A percentile compares a stretch with the other conserved stretches of the same genome.
Evolutionary conservation across 2,113 vertebrate species (phyloP).

Genomic region (Buteo buteo): DNA sequence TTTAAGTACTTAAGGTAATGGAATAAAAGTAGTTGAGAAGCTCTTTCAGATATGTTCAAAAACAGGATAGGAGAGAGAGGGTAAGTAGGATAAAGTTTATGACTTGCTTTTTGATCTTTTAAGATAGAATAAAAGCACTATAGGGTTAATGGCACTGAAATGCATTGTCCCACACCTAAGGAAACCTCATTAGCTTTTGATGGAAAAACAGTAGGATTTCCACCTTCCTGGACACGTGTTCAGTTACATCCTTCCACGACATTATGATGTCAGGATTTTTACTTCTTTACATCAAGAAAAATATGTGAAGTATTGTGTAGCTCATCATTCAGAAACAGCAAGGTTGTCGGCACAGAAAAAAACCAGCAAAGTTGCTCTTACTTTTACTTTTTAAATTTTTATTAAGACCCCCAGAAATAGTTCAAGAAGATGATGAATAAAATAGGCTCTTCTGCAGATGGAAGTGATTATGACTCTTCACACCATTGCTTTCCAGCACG

Average conservation of each 20-base stretch:
- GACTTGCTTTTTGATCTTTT: background rate
- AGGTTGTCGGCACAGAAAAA: background rate
- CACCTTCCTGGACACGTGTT: background rate
- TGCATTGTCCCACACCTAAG: background rate
- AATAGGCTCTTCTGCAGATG: background rate
- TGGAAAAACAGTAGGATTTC: background rate
- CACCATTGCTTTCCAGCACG: background rate
- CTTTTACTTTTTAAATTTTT: background rate
- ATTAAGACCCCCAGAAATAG: background rate
- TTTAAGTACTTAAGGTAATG: conserved; percentile 76
- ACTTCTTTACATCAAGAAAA: background rate
- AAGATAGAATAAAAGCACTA: background rate
- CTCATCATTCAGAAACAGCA: background rate
- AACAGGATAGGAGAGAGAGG: conserved; percentile 13
- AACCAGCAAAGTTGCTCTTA: background rate
- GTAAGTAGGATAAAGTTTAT: background rate
- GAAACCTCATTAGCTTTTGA: background rate
- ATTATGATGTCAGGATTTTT: background rate
- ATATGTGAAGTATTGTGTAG: background rate
- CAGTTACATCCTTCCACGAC: background rate
- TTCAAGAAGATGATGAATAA: background rate
- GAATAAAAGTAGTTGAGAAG: conserved; percentile 63
- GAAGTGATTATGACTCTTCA: background rate
- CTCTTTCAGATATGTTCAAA: conserved; percentile 38
- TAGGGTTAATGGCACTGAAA: background rate